Conservation (phyloP, 1,140 invertebrate species). For the Piezodorus guildinii region DNA sequence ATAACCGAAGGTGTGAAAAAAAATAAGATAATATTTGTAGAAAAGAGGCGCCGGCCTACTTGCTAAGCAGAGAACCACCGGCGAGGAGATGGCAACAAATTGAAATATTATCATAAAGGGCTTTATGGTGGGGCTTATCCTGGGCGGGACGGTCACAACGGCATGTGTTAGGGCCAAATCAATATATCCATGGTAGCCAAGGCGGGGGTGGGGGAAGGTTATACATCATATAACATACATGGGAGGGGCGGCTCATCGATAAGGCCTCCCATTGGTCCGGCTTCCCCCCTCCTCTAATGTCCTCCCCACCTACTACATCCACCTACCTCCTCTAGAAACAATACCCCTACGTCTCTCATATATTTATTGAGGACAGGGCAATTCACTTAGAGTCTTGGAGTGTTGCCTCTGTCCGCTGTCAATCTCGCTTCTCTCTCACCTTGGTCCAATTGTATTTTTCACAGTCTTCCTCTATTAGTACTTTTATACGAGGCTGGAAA, state of each 20-base stretch:
- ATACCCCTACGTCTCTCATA: neutral
- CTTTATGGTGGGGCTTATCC: neutral
- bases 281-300: slow-evolving; percentile 8
- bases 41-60: no score
- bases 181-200: slow-evolving; percentile 27
- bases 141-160: neutral
- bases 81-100: no score
- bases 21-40: no score
- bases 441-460: no score
- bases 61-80: no score
- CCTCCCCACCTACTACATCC: slow-evolving; percentile 10
- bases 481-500: no score
- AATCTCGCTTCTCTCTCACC: no score
- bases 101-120: no score
- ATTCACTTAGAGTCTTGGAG: slow-evolving; percentile 1
- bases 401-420: neutral
- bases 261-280: slow-evolving; percentile 28
- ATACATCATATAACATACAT: slow-evolving; percentile 29
- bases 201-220: slow-evolving; percentile 23
- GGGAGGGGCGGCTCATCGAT: slow-evolving; percentile 25
- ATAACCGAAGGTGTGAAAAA: no score
- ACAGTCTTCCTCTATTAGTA: no score
- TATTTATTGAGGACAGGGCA: slow-evolving; percentile 4
- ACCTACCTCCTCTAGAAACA: neutral
- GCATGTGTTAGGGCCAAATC: slow-evolving; percentile 25